Conservation (phyloP, 1,140 invertebrate genomes). For the Melanaphis sacchari region DNA sequence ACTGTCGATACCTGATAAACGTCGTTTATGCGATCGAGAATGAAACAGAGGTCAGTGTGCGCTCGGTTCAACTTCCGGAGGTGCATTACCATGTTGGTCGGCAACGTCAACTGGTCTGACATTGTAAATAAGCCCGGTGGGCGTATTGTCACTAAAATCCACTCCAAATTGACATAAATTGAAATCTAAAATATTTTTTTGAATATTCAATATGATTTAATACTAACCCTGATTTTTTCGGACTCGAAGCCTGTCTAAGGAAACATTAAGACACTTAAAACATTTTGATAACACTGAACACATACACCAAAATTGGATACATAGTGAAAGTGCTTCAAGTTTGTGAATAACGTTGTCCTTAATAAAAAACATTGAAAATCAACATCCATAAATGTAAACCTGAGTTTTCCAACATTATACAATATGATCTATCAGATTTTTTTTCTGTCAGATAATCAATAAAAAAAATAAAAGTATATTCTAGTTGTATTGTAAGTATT, state of each 20-base stretch:
- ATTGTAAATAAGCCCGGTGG: not conserved
- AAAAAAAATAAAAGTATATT: too few relatives aligned
- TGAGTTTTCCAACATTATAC: too few relatives aligned
- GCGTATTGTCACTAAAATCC: not conserved
- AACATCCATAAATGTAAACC: not conserved
- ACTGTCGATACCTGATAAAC: slow-evolving; percentile 36
- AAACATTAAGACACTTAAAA: slow-evolving; percentile 44
- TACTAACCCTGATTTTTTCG: slow-evolving; percentile 35
- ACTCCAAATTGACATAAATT: not conserved
- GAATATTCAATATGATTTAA: not conserved
- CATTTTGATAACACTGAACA: slow-evolving; percentile 45
- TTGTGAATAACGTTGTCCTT: slow-evolving; percentile 50
- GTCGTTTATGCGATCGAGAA: slow-evolving; percentile 38
- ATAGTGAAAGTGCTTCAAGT: slow-evolving; percentile 46
- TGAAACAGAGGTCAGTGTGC: slow-evolving; percentile 43
- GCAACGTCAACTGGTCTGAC: slow-evolving; percentile 1
- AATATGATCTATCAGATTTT: not conserved
- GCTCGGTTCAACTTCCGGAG: not conserved
- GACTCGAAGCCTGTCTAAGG: slow-evolving; percentile 18
- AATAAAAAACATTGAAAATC: not conserved
- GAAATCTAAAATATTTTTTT: not conserved
- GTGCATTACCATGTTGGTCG: not conserved
- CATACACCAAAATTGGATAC: slow-evolving; percentile 51
- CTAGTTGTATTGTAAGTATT: too few relatives aligned
- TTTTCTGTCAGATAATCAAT: not conserved